Percentiles rank a stretch among this genome's conserved stretches.
Evolutionary conservation across 2,113 vertebrate species (phyloP).

Genomic region (Perognathus longimembris): DNA sequence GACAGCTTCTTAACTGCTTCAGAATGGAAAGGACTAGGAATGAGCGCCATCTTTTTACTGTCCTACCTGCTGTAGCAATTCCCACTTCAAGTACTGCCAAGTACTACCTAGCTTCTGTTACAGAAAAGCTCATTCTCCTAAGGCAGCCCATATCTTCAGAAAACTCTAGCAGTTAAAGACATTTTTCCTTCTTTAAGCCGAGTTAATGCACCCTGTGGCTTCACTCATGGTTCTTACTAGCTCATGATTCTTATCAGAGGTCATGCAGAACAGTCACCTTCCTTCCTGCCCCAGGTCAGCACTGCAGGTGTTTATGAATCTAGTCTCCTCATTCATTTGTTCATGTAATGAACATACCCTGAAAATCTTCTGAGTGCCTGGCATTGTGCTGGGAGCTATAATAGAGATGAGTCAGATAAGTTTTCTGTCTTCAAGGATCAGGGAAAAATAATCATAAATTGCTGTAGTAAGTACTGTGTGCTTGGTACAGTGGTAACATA

Average conservation of each 20-base stretch:
- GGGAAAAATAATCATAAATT: slow-evolving; percentile 16
- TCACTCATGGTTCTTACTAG: slow-evolving; percentile 12
- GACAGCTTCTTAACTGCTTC: not conserved
- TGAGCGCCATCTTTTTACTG: not conserved
- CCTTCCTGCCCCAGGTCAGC: not conserved
- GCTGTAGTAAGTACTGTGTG: not conserved
- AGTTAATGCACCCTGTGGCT: slow-evolving; percentile 30
- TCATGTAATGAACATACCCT: not conserved
- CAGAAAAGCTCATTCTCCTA: not conserved
- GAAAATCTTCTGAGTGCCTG: slow-evolving; percentile 35
- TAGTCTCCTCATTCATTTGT: slow-evolving; percentile 49
- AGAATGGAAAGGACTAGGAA: not conserved
- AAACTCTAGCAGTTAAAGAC: slow-evolving; percentile 34
- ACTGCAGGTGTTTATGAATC: slow-evolving; percentile 48
- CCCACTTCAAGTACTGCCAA: not conserved
- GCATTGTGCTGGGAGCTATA: slow-evolving; percentile 5
- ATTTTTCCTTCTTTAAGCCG: slow-evolving; percentile 44
- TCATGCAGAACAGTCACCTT: slow-evolving; percentile 8
- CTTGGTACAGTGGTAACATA: slow-evolving; percentile 1
- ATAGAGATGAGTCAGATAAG: slow-evolving; percentile 28
- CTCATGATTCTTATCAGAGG: not conserved
- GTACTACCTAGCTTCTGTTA: slow-evolving; percentile 13
- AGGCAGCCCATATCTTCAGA: not conserved
- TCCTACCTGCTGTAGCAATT: slow-evolving; percentile 27
- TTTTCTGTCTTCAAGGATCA: slow-evolving; percentile 30